Percentiles rank a stretch among this genome's conserved stretches.
These are phyloP conservation scores for Pedicia rivosa DNA, from an alignment of 2,888 invertebrate species.

Conservation along the genomic window DNA sequence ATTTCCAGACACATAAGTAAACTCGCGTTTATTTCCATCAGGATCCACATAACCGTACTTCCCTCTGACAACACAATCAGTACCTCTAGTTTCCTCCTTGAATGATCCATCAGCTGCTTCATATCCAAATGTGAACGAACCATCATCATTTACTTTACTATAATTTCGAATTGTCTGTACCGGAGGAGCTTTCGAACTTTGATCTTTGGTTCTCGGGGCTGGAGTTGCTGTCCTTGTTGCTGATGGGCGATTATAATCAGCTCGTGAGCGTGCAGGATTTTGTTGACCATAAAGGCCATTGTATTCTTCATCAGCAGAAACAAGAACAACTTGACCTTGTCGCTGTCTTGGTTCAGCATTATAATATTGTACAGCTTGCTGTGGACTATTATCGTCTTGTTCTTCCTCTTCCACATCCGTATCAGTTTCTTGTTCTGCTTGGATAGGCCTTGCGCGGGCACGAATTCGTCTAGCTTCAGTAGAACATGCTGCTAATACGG, in stretches of 20 bases:
- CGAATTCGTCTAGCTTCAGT: slow-evolving; percentile 22
- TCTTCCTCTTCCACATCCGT: slow-evolving; percentile 31
- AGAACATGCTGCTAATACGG: too few species aligned
- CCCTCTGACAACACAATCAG: slow-evolving; percentile 72
- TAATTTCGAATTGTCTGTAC: slow-evolving; percentile 72
- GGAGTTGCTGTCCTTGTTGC: slow-evolving; percentile 22
- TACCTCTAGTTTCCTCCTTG: slow-evolving; percentile 72
- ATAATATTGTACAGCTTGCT: slow-evolving; percentile 26
- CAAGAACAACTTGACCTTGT: slow-evolving; percentile 23
- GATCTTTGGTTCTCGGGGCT: slow-evolving; percentile 37
- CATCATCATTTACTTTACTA: slow-evolving; percentile 52
- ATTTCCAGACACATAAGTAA: slow-evolving; percentile 73
- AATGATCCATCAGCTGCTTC: slow-evolving; percentile 74
- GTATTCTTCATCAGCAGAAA: slow-evolving; percentile 31
- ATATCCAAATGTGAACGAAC: slow-evolving; percentile 43
- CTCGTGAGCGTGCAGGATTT: slow-evolving; percentile 9
- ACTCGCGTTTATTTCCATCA: slow-evolving; percentile 71
- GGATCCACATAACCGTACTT: slow-evolving; percentile 80
- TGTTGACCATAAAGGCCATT: slow-evolving; percentile 33
- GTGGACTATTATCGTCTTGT: slow-evolving; percentile 30
- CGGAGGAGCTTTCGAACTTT: slow-evolving; percentile 46
- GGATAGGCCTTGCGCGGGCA: slow-evolving; percentile 31
- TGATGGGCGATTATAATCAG: slow-evolving; percentile 15
- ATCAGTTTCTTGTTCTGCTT: slow-evolving; percentile 17
- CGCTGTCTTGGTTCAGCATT: slow-evolving; percentile 24